phyloP scores from a whole-genome alignment of 1,140 invertebrate genomes.

The Helicoverpa zea region DNA sequence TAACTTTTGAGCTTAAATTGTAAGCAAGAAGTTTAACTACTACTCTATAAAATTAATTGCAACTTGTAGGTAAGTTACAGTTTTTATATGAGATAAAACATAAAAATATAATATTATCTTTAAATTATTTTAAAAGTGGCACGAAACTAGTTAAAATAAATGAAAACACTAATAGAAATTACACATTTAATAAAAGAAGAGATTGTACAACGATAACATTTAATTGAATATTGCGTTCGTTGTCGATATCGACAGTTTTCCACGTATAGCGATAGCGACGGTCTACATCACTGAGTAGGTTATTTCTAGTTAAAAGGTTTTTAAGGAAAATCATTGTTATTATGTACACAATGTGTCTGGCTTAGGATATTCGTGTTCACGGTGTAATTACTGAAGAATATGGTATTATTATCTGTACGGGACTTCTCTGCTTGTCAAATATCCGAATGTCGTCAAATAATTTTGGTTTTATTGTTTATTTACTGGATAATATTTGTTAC shows the following conservation, averaged over 20 bases:
- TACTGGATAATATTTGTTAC: too few species aligned
- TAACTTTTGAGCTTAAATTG: constrained; percentile 49
- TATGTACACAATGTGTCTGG: too few species aligned
- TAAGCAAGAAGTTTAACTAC: constrained; percentile 27
- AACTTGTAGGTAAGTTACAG: not conserved
- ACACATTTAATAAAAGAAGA: not conserved
- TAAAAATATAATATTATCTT: not conserved
- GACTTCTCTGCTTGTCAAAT: too few species aligned
- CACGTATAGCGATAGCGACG: not conserved
- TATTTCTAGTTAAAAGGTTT: not conserved
- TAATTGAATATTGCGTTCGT: not conserved
- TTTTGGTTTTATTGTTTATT: too few species aligned
- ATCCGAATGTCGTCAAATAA: too few species aligned
- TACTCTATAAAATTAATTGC: not conserved
- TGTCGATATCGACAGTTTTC: not conserved
- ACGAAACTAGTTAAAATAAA: too few species aligned
- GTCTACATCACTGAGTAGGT: not conserved
- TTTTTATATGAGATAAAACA: constrained; percentile 14
- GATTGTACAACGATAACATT: not conserved
- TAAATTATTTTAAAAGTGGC: not conserved
- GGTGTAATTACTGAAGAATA: too few species aligned
- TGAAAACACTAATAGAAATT: too few species aligned
- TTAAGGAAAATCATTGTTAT: not conserved
- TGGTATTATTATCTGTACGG: too few species aligned
- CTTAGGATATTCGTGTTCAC: too few species aligned